phyloP scores from a whole-genome alignment of 2,888 invertebrate genomes.

The Eupithecia subumbrata region DNA sequence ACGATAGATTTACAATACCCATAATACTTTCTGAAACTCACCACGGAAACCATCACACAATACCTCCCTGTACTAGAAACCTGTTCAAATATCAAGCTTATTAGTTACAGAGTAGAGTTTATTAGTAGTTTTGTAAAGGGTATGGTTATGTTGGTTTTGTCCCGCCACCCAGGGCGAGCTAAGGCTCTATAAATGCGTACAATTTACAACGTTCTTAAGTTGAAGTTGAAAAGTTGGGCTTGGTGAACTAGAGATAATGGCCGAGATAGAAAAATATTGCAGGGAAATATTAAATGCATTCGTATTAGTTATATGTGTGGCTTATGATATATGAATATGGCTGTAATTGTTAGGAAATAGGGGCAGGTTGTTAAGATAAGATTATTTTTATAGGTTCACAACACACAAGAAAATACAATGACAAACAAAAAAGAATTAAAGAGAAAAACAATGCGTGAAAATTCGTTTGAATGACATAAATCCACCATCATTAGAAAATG shows the following conservation, averaged over 20 bases:
- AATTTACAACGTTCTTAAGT: conserved; percentile 77
- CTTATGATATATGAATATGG: conserved; percentile 7
- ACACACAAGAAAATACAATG: no score
- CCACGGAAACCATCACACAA: conserved; percentile 45
- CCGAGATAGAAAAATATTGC: conserved; percentile 46
- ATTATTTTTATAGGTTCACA: no score
- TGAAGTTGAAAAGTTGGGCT: conserved; percentile 76
- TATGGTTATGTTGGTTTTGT: conserved; percentile 25
- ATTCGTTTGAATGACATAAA: no score
- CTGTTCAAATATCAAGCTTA: conserved; percentile 21
- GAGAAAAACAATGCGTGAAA: no score
- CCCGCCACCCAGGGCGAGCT: conserved; percentile 74
- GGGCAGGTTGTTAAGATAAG: conserved; percentile 4
- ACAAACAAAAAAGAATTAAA: no score
- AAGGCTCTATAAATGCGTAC: conserved; percentile 75
- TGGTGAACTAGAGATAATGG: conserved; percentile 53
- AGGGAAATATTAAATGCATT: conserved; percentile 44
- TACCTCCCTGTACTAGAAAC: conserved; percentile 10
- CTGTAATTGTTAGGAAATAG: neutral
- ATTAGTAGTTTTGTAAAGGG: conserved; percentile 15
- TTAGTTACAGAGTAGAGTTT: conserved; percentile 20
- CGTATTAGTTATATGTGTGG: conserved; percentile 2
- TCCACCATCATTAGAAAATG: no score
- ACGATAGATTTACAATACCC: conserved; percentile 75
- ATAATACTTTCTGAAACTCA: conserved; percentile 76